phyloP scores from a whole-genome alignment of 2,888 invertebrate species.

The Cistogaster globosa region DNA sequence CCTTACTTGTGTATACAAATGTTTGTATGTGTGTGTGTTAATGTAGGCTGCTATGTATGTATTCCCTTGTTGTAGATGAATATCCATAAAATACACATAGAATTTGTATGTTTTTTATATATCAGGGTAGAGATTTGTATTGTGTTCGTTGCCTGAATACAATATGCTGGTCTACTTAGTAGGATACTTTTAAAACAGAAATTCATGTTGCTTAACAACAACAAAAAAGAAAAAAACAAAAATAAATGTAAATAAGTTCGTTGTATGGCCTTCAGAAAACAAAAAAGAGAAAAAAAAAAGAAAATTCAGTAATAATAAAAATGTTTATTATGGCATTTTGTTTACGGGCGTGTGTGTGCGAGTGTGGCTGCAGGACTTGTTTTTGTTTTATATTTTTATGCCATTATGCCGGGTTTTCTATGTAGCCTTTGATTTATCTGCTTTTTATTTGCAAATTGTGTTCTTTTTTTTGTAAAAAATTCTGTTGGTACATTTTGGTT shows the following conservation, averaged over 20 bases:
- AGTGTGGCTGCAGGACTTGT: constrained; percentile 31
- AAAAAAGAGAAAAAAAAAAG: constrained; percentile 5
- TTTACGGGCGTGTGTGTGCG: constrained; percentile 21
- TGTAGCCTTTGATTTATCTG: background rate
- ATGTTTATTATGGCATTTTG: constrained; percentile 51
- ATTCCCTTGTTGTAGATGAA: constrained; percentile 14
- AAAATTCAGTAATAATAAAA: constrained; percentile 52
- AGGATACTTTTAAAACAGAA: constrained; percentile 39
- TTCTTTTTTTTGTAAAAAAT: background rate
- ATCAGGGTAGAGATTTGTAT: constrained; percentile 35
- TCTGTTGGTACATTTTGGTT: background rate
- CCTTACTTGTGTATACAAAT: background rate
- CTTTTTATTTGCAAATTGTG: background rate
- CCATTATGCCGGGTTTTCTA: background rate
- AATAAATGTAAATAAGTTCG: constrained; percentile 54
- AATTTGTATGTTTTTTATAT: background rate
- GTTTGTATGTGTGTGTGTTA: background rate
- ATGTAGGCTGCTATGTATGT: constrained; percentile 1
- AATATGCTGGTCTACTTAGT: constrained; percentile 61
- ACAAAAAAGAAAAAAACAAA: constrained; percentile 1
- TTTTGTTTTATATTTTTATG: constrained; percentile 10
- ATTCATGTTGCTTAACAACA: constrained; percentile 42
- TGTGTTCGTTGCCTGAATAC: constrained; percentile 41
- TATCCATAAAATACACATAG: background rate
- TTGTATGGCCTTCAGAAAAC: constrained; percentile 69